Evolutionary conservation across 53 echinoderm and acorn worm genomes (phyloP).

Genomic region (Apostichopus leukothele): DNA sequence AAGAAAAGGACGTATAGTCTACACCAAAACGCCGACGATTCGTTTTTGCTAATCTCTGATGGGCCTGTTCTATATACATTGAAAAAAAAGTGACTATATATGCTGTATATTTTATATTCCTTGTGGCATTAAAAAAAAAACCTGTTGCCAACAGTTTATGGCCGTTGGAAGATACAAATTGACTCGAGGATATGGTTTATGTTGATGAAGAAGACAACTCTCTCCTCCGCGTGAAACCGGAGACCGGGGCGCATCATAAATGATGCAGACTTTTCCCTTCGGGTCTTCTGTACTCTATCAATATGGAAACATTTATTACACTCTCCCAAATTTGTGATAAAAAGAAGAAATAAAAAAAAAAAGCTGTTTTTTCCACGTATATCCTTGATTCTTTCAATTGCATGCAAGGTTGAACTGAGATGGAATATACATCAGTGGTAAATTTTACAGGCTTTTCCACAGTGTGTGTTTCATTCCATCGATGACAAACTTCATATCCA

Average conservation of each 20-base stretch:
- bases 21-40: not conserved
- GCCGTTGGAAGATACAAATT: too few species aligned
- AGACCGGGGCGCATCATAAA: not conserved
- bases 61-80: not conserved
- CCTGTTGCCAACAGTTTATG: conserved; percentile 5
- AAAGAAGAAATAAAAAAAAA: too few species aligned
- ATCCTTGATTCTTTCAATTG: too few species aligned
- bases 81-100: not conserved
- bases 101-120: not conserved
- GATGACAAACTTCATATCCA: too few species aligned
- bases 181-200: not conserved
- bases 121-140: not conserved
- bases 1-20: not conserved
- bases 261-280: not conserved
- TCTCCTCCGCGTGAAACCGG: not conserved
- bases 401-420: too few species aligned
- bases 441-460: too few species aligned
- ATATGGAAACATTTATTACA: not conserved
- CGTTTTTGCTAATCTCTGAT: not conserved
- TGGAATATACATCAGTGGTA: too few species aligned
- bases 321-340: too few species aligned
- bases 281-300: not conserved
- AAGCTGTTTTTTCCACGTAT: too few species aligned
- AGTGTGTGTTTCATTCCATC: too few species aligned
- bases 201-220: conserved; percentile 4